phyloP scores from a whole-genome alignment of 2,888 invertebrate genomes.

The Periphyllus acericola region DNA sequence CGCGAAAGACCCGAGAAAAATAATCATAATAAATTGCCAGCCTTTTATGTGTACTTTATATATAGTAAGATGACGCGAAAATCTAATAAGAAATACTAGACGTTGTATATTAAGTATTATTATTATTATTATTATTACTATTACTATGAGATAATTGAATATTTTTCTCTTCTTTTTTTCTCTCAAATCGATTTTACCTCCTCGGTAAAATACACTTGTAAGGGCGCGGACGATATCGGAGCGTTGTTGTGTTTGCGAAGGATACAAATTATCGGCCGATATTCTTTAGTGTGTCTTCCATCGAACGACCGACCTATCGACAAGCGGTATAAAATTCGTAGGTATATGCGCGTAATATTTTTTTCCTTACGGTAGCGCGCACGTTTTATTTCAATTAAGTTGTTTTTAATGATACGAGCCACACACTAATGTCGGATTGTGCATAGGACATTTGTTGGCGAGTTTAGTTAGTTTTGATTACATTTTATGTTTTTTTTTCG shows the following conservation, averaged over 20 bases:
- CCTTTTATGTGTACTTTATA: neutral
- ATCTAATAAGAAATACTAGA: neutral
- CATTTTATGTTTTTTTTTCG: too few species aligned
- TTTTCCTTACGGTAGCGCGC: neutral
- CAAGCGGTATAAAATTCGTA: too few species aligned
- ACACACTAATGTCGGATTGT: too few species aligned
- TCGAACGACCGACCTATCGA: neutral
- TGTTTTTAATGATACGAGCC: too few species aligned
- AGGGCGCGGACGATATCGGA: neutral
- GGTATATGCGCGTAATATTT: too few species aligned
- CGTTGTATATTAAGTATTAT: too few species aligned
- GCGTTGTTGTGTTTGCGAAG: neutral
- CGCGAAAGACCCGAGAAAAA: neutral
- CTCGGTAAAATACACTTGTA: neutral
- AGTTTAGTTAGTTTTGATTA: too few species aligned
- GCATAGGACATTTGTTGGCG: too few species aligned
- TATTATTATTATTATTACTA: neutral
- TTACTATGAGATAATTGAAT: neutral
- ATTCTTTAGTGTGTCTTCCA: neutral
- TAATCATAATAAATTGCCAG: slow-evolving; percentile 7
- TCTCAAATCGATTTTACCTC: neutral
- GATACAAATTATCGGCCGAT: neutral
- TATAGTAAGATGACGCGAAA: neutral
- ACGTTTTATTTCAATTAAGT: neutral
- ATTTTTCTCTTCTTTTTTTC: neutral